Evolutionary conservation across 2,113 vertebrate species (phyloP).

Genomic region (Bucco capensis): DNA sequence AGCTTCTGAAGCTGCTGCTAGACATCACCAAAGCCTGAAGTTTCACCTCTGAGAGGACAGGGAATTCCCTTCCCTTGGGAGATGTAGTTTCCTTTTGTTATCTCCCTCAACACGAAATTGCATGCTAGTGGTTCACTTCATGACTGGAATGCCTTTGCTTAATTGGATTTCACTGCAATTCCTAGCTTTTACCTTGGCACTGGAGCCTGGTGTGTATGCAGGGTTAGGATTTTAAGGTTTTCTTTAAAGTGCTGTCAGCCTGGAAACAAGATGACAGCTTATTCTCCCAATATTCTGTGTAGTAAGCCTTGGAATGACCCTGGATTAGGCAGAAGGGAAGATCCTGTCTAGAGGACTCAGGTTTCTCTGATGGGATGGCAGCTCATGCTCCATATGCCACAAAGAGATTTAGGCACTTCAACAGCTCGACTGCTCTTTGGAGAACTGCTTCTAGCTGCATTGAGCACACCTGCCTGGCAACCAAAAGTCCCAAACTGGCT

Average conservation of each 20-base stretch:
- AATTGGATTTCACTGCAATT: slow-evolving; percentile 56
- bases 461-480: slow-evolving; percentile 2
- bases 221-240: too few species aligned
- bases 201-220: background rate
- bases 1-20: background rate
- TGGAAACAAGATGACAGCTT: background rate
- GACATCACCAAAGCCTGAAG: background rate
- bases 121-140: slow-evolving; percentile 8
- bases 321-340: slow-evolving; percentile 63
- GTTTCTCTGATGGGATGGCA: slow-evolving; percentile 40
- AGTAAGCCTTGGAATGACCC: slow-evolving; percentile 69
- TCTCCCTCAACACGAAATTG: background rate
- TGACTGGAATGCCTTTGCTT: slow-evolving; percentile 50
- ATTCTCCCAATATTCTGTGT: slow-evolving; percentile 47
- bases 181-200: slow-evolving; percentile 43
- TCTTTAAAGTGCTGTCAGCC: slow-evolving; percentile 26
- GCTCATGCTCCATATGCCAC: background rate
- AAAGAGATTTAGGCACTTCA: slow-evolving; percentile 11
- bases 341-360: slow-evolving; percentile 41
- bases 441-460: background rate
- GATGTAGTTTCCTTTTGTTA: background rate
- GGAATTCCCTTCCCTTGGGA: slow-evolving; percentile 2
- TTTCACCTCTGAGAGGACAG: slow-evolving; percentile 5
- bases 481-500: too few species aligned
- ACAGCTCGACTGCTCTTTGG: background rate